Base-by-base conservation (phyloP, 2,797 vertebrate species). In the Anguilla pacifica region DNA sequence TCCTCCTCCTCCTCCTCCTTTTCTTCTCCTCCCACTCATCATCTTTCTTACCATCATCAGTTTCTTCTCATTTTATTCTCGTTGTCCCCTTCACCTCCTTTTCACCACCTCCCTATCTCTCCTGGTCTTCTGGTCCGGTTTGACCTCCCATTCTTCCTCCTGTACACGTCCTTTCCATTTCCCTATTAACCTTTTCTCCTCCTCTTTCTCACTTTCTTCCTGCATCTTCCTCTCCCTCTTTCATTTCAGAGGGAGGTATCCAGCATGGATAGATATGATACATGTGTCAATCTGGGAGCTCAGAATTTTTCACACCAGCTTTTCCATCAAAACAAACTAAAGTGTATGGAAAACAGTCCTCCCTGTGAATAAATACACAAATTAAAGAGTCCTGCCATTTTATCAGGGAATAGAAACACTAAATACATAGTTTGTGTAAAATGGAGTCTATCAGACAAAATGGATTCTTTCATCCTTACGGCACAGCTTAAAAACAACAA, bases 141-240 rank as follows among this genome's bases (percentile, higher is more conserved):
- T 90, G 82, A 85, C 25, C 5, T 64, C 46, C n/a, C 31, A 6
- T 51, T 55, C 15, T 31, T 35, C 39, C 9, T 70, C 19, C 90
- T 83, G 13, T 89, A 17, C 49, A 17, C 13, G 4, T 17, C 59
- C 3, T 39, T 19, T 22, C 13, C 17, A 19, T 77, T 43, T 43
- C 17, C 74, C 6, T 6, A 4, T 39, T 19, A 43, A 39, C 39
- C 31, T 74, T 39, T 39, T 35, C 31, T 74, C 31, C 28, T 39
- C 31, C 49, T 82, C 61, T 19, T 72, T 86, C 28, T 85, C 49
- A 83, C 43, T 43, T 81, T 82, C 61, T 64, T 59, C 6, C 43
- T 81, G 10, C 55, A 3, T 6, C 57, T 22, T 59, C 57, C 25
- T 74, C 31, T 74, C 11, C 70, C 70, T 39, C 11, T 35, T 35